Conservation (phyloP, 2,888 invertebrate genomes). For the Platypus cylindrus region DNA sequence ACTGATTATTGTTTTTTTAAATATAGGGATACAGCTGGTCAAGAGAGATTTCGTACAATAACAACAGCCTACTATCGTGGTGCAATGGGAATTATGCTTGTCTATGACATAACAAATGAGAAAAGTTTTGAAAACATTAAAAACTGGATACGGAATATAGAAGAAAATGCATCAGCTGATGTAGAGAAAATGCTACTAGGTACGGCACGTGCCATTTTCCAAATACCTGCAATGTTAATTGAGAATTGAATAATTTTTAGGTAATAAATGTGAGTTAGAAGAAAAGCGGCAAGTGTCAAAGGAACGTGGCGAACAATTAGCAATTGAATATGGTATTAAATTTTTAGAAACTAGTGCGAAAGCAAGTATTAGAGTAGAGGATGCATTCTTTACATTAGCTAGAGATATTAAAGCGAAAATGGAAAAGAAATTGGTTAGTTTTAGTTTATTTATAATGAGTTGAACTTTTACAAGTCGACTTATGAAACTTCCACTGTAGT, state of each 20-base stretch:
- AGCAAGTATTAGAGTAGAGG: slow-evolving; percentile 94
- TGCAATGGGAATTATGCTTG: slow-evolving; percentile 99
- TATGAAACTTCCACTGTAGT: too few species aligned
- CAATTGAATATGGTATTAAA: slow-evolving; percentile 95
- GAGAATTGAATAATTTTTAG: slow-evolving; percentile 3
- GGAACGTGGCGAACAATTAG: slow-evolving; percentile 93
- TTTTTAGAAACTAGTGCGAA: slow-evolving; percentile 99
- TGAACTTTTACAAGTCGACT: too few species aligned
- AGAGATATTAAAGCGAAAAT: slow-evolving; percentile 96
- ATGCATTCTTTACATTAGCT: slow-evolving; percentile 93
- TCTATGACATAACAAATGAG: slow-evolving; percentile 98
- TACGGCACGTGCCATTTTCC: slow-evolving; percentile 1
- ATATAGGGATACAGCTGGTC: slow-evolving; percentile 96
- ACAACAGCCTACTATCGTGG: slow-evolving; percentile 99
- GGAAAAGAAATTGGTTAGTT: slow-evolving; percentile 90
- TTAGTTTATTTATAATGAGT: background rate
- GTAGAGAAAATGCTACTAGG: slow-evolving; percentile 88
- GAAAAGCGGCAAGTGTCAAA: slow-evolving; percentile 92
- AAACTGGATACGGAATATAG: slow-evolving; percentile 98
- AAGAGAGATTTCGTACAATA: slow-evolving; percentile 96
- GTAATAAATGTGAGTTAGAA: slow-evolving; percentile 70
- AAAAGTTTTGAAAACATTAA: slow-evolving; percentile 99
- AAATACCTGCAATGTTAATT: background rate
- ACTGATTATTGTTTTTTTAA: slow-evolving; percentile 1
- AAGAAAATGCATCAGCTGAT: slow-evolving; percentile 97